These are phyloP conservation scores for Enteromius trimaculatus DNA, from an alignment of 2,797 vertebrate species.

Conservation along the genomic window DNA sequence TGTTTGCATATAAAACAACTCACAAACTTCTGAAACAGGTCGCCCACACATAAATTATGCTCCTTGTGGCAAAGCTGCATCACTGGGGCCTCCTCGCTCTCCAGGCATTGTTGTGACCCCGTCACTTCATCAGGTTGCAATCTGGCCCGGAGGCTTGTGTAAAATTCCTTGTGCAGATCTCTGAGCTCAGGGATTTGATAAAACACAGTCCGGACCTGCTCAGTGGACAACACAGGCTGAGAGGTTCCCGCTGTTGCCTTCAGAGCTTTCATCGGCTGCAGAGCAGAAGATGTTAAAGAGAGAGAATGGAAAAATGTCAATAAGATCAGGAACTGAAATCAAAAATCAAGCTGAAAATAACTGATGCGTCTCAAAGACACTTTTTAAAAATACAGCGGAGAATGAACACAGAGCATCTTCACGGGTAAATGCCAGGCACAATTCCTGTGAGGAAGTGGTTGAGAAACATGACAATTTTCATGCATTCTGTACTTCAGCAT, in stretches of 20 bases:
- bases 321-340: neutral
- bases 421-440: neutral
- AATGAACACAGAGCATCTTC: neutral
- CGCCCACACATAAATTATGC: conserved; percentile 71
- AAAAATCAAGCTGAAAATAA: neutral
- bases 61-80: conserved; percentile 16
- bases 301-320: neutral
- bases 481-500: conserved; percentile 3
- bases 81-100: neutral
- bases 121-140: conserved; percentile 51
- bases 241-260: conserved; percentile 78
- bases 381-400: neutral
- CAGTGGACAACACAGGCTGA: conserved; percentile 77
- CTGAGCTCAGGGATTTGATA: conserved; percentile 80
- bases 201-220: conserved; percentile 78
- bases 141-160: conserved; percentile 65
- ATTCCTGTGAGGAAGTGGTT: conserved; percentile 26
- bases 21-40: conserved; percentile 79
- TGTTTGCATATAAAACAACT: conserved; percentile 36
- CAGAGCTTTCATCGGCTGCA: conserved; percentile 80
- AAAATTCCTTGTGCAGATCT: conserved; percentile 75
- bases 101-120: neutral
- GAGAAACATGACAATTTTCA: conserved; percentile 13
- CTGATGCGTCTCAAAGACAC: neutral
- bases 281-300: neutral